Evolutionary conservation across 2,888 invertebrate genomes (phyloP).

Genomic region (Serripes groenlandicus): DNA sequence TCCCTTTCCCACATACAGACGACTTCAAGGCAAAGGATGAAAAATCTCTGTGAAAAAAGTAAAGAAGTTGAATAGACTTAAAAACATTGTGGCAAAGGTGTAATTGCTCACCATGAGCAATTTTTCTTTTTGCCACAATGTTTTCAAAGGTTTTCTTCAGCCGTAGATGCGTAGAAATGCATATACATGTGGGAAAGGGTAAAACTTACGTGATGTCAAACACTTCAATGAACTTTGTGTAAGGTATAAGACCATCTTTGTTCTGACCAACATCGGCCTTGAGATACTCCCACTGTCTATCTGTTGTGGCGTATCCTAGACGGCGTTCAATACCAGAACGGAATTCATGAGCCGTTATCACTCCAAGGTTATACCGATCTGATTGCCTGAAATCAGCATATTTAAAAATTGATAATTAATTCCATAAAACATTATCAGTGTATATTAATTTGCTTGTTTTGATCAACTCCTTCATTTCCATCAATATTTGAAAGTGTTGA

Average conservation of each 20-base stretch:
- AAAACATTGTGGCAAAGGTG: not conserved
- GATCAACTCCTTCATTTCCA: not conserved
- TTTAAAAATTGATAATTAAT: no score
- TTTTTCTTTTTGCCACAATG: not conserved
- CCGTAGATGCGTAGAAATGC: not conserved
- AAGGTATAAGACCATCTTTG: slow-evolving; percentile 76
- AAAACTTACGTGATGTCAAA: slow-evolving; percentile 75
- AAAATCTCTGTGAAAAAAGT: no score
- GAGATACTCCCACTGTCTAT: slow-evolving; percentile 75
- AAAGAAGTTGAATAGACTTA: no score
- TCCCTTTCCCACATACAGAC: no score
- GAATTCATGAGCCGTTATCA: slow-evolving; percentile 76
- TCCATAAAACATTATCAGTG: not conserved
- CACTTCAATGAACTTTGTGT: slow-evolving; percentile 73
- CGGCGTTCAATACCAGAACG: slow-evolving; percentile 71
- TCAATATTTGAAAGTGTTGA: not conserved
- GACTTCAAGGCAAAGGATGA: no score
- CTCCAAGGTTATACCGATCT: slow-evolving; percentile 75
- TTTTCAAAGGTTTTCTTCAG: not conserved
- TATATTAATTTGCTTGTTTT: not conserved
- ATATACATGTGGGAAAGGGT: not conserved
- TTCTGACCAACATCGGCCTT: slow-evolving; percentile 70
- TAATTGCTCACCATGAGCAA: not conserved
- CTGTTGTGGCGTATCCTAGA: slow-evolving; percentile 73
- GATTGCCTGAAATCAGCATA: slow-evolving; percentile 67